Base-by-base conservation (phyloP, 2,113 vertebrate genomes). In the Miniopterus natalensis region DNA sequence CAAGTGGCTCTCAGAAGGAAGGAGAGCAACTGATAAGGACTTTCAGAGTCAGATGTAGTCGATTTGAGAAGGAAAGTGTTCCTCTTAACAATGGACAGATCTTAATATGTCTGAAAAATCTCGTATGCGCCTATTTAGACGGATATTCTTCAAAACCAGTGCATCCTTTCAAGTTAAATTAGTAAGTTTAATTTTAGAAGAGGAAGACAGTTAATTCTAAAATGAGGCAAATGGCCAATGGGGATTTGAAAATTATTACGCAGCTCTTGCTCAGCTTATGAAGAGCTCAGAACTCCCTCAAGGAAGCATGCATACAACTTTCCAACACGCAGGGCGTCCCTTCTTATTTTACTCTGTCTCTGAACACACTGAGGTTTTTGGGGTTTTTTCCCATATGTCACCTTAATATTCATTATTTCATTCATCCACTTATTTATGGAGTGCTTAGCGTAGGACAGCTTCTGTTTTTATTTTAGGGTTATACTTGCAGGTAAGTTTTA, bases 401-500 rank as follows among this genome's bases (percentile, higher is more conserved):
- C 1, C 5, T 93, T 71, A 84, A 66, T 15, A 65, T 45, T 93
- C 8, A 79, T 42, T 45, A 90, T 77, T 71, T 94, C 18, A 78
- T 78, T 88, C 5, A 78, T 36, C 11, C 88, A 15, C 27, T 78
- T 74, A 95, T 84, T 88, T 90, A 81, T 59, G 85, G 6, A 47
- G 51, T 59, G 12, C 27, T 90, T 80, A 20, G 4, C 93, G 0
- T 53, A 40, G 65, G 51, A 6, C 3, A 89, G 5, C 20, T 83
- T 90, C 14, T 66, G 10, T 57, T 90, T 77, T 74, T 59, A 75
- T 73, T 88, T n/a, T 84, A 83, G n/a, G 17, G 80, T 66, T 86
- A 59, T 68, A 78, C 29, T 87, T 88, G n/a, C 8, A 94, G 90
- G 79, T 66, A 89, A 75, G 75, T 88, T n/a, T 25, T 9, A 73